Evolutionary conservation across 2,888 invertebrate species (phyloP), one percentile per base, ranked within the genome.

Genomic region (Coleophora deauratella): DNA sequence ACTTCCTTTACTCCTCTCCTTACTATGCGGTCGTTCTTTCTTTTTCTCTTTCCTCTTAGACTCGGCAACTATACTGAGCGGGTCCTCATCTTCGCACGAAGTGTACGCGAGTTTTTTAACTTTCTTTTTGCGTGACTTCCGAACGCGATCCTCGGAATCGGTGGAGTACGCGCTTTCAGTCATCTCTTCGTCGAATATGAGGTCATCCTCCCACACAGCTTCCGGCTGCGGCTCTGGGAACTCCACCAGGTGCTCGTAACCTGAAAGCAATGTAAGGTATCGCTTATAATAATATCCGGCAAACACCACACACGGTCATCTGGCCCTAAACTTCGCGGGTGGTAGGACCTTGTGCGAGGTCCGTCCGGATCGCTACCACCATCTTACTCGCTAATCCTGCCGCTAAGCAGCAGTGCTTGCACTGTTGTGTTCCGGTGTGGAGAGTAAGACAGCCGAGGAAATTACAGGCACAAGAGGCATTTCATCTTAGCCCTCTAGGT

Each of bases 231-330:
- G 66, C 31, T 77, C 79, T 47, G 72, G 76, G 4, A 69, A 53
- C 48, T 80, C 79, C 30, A 86, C 71, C 37, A 79, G 64, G 46
- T 86, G 84, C 55, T 86, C 86, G 44, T 86, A 86, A 44, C 86
- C 86, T 86, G 60, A 27, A 31, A 12, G 27, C 10, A 9, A 33
- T 21, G 38, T 33, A 21, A 21, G n/a, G n/a, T n/a, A n/a, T n/a
- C n/a, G n/a, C n/a, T n/a, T n/a, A 27, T 9, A 10, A 14, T 35
- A 35, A 33, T 33, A n/a, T 33, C 33, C 6, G n/a, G n/a, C n/a
- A n/a, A n/a, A n/a, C n/a, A n/a, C n/a, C n/a, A n/a, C n/a, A n/a
- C n/a, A n/a, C n/a, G n/a, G n/a, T n/a, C n/a, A n/a, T n/a, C n/a
- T n/a, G n/a, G n/a, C n/a, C n/a, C n/a, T n/a, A n/a, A n/a, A n/a